These are phyloP conservation scores for Catostylus mosaicus DNA, from an alignment of 30 jellyfish, hydroid and myxozoan species.

Conservation along the genomic window DNA sequence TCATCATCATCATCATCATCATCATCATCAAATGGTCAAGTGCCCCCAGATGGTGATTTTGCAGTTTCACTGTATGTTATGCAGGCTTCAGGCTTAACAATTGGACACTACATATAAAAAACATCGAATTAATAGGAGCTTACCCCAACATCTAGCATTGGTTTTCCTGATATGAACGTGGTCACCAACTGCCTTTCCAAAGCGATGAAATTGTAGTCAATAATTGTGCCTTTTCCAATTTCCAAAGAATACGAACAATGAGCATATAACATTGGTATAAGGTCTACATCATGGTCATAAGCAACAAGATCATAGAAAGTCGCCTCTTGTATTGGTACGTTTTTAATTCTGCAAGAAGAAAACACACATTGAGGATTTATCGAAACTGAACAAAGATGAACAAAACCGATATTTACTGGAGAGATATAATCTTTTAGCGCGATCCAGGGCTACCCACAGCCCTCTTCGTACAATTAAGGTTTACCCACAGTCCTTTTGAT, in stretches of 20 bases:
- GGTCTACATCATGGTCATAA: slow-evolving; percentile 54
- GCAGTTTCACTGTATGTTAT: too few relatives aligned
- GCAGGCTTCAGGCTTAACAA: too few relatives aligned
- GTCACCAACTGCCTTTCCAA: slow-evolving; percentile 67
- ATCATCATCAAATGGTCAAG: too few relatives aligned
- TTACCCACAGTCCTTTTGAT: too few relatives aligned
- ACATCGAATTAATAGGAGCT: not conserved
- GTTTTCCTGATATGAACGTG: slow-evolving; percentile 56
- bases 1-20: too few relatives aligned
- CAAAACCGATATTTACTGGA: too few relatives aligned
- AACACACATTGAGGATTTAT: not conserved
- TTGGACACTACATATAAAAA: too few relatives aligned
- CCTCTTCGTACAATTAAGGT: too few relatives aligned
- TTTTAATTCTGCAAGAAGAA: slow-evolving; percentile 9
- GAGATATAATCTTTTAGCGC: too few relatives aligned
- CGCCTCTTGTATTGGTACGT: slow-evolving; percentile 27
- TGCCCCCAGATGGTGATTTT: too few relatives aligned
- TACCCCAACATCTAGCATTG: slow-evolving; percentile 38
- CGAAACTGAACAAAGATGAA: too few relatives aligned
- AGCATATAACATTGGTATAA: slow-evolving; percentile 68
- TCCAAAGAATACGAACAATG: slow-evolving; percentile 79
- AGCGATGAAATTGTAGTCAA: slow-evolving; percentile 68
- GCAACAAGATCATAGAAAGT: slow-evolving; percentile 27
- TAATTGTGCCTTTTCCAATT: slow-evolving; percentile 67
- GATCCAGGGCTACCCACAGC: too few relatives aligned